phyloP scores from a whole-genome alignment of 2,797 vertebrate genomes.

The Pristis pectinata region DNA sequence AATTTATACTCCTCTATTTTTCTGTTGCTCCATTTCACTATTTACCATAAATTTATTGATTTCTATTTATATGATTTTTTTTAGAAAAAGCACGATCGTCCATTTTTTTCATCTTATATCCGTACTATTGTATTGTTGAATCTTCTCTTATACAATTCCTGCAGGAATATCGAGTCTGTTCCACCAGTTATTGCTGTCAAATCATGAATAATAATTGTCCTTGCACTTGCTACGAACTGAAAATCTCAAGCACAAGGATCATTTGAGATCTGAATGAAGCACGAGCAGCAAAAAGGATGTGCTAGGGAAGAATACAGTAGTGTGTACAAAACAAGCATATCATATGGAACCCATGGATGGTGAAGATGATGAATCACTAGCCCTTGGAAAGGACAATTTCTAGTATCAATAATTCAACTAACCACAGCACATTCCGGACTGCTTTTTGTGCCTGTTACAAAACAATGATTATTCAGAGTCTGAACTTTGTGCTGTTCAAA shows the following conservation, averaged over 20 bases:
- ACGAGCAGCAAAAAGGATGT: not conserved
- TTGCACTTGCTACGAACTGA: not conserved
- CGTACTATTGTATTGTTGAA: not conserved
- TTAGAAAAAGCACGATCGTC: not conserved
- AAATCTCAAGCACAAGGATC: not conserved
- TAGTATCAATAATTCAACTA: not conserved
- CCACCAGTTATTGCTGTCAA: not conserved
- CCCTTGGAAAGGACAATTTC: not conserved
- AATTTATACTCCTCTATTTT: not conserved
- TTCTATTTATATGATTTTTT: not conserved
- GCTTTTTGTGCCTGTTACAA: not conserved
- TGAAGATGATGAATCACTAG: not conserved
- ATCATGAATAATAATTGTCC: not conserved
- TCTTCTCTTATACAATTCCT: not conserved
- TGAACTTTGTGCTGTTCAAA: not conserved
- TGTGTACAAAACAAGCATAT: not conserved
- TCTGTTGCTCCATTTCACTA: not conserved
- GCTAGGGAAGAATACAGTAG: not conserved
- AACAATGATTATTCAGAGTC: not conserved
- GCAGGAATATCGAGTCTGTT: not conserved
- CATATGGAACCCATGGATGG: not conserved
- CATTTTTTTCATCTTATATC: not conserved
- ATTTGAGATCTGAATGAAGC: not conserved
- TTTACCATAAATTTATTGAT: not conserved
- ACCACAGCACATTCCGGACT: not conserved